Base-by-base conservation (phyloP, 2,888 invertebrate species). In the Scelioninae gen. 2 region DNA sequence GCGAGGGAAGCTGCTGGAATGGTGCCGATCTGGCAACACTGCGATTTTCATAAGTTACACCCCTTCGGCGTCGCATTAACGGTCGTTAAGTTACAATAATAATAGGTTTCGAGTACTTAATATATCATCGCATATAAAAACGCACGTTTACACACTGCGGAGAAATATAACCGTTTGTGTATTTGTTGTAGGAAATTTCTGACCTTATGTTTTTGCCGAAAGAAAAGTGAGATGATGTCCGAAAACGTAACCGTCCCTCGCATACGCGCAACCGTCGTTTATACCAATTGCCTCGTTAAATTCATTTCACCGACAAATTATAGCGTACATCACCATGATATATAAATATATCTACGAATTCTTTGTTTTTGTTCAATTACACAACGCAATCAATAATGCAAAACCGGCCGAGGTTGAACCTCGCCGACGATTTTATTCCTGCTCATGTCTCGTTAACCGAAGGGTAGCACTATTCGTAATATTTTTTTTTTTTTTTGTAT, bases 281-380 rank as follows among this genome's bases (percentile, higher is more conserved):
- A 64, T 15, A 55, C 53, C 65, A 72, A 48, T 65, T 39, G 52
- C 43, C 46, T 65, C 71, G 18, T 65, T 43, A 45, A 58, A 58
- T 41, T 70, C 37, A 63, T 55, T 63, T 55, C 6, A 50, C 61
- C 25, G 41, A 18, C 50, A 63, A 71, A 58, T 65, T 45, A 55
- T 57, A 67, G 55, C 74, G 46, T 63, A 67, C 73, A 71, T 68
- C 76, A 65, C 53, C 72, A 55, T 74, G 37, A 78, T 81, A 78
- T 78, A 83, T 81, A 82, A 82, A 83, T 83, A 82, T 80, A 83
- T 81, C 80, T 78, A 81, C 78, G 78, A 82, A 78, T 80, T 71
- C 57, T 73, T 70, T 70, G 48, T 74, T 25, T 53, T 46, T 61
- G 31, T 37, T 74, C 57, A 67, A 60, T 69, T 57, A 70, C 70